These are phyloP conservation scores for Sicus ferrugineus DNA, from an alignment of 2,888 invertebrate genomes.

Conservation along the genomic window DNA sequence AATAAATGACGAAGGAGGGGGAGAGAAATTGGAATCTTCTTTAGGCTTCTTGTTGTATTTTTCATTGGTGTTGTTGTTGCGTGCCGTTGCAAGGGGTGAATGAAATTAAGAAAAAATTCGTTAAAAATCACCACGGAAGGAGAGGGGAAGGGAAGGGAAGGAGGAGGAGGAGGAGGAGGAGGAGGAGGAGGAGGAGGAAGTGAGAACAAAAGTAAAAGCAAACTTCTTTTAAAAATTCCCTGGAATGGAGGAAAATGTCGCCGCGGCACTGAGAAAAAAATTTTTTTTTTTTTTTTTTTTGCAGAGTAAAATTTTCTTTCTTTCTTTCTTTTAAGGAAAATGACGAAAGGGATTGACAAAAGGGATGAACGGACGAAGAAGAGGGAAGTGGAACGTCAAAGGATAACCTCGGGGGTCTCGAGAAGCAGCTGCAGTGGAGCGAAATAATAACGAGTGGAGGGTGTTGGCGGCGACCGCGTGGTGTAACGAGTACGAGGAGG, in stretches of 20 bases:
- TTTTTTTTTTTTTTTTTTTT: not conserved
- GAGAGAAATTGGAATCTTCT: slow-evolving; percentile 27
- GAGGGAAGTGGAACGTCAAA: not conserved
- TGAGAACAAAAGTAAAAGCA: slow-evolving; percentile 26
- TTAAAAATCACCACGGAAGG: no score
- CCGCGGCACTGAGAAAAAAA: not conserved
- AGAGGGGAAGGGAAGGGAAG: no score
- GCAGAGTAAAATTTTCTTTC: slow-evolving; percentile 33
- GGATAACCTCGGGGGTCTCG: no score
- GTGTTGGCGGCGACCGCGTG: not conserved
- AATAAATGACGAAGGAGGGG: slow-evolving; percentile 18
- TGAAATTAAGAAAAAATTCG: slow-evolving; percentile 35
- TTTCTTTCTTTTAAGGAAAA: slow-evolving; percentile 30
- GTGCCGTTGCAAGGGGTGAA: slow-evolving; percentile 32
- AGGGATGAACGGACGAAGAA: not conserved
- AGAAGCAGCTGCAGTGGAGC: no score
- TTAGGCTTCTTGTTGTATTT: slow-evolving; percentile 13
- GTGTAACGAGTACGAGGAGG: no score
- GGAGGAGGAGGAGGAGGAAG: no score
- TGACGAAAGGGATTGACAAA: slow-evolving; percentile 30
- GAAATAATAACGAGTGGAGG: not conserved
- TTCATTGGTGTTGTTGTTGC: not conserved
- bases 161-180: no score
- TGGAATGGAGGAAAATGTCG: slow-evolving; percentile 5
- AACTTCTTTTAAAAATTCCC: not conserved